Base-by-base conservation (phyloP, 2,113 vertebrate genomes). In the Gavia stellata region DNA sequence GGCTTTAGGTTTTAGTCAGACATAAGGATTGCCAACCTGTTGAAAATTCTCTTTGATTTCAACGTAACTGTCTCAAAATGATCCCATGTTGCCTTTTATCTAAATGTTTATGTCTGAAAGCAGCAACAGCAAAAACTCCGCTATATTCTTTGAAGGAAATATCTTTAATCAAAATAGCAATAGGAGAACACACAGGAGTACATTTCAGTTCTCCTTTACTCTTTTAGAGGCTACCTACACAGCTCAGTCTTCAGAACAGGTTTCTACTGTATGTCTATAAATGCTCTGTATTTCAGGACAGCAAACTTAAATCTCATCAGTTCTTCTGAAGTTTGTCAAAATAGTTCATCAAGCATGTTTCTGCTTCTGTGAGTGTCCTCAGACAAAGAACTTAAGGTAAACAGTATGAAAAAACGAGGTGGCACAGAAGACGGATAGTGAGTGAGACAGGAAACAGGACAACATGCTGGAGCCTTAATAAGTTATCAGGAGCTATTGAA, bases 31-130 rank as follows among this genome's bases (percentile, higher is more conserved):
- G 68, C 44, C 52, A 93, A 59, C 68, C 55, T 84, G 77, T 65
- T 88, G 88, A 95, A 95, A 95, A 88, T 94, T 94, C 71, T 88
- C 81, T 96, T 90, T 95, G 88, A 88, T 93, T 96, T 80, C 59
- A 90, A 77, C 34, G 58, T 90, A 36, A 70, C 49, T 95, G 71
- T 63, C 45, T 94, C 42, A 94, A 95, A 94, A 92, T 68, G 75
- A 95, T 96, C 40, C 44, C 72, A 44, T 72, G 77, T 68, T 91
- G 83, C 40, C 83, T 94, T 96, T 95, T 80, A 94, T 91, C 68
- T 81, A 59, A 91, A 81, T 95, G 88, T 65, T 95, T 95, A 91
- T 61, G 44, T 91, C 81, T 96, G 88, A 92, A 94, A 87, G 52
- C 25, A 92, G 66, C 31, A 94, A 86, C 40, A 81, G 52, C 17